Evolutionary conservation across 2,797 vertebrate genomes (phyloP).

Genomic region (Alca torda): DNA sequence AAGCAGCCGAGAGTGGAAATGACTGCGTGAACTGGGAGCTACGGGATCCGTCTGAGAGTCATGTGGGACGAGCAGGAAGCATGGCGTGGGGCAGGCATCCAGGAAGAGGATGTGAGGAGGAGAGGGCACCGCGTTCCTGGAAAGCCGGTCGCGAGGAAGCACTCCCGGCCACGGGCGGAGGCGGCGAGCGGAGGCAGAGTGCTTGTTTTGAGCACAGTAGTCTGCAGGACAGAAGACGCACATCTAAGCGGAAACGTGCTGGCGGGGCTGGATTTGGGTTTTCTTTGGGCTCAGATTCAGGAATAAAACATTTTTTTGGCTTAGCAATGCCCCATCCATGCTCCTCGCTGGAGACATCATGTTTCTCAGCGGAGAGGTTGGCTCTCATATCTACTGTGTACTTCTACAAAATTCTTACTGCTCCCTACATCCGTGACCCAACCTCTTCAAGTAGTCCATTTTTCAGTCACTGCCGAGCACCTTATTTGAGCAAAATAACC

Average conservation of each 20-base stretch:
- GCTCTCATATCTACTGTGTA: background rate
- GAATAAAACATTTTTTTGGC: background rate
- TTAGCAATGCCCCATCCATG: background rate
- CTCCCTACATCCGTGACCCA: conserved; percentile 27
- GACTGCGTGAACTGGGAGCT: background rate
- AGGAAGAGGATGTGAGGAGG: background rate
- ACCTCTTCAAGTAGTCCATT: conserved; percentile 4
- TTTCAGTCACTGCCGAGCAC: conserved; percentile 45
- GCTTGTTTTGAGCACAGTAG: accelerated
- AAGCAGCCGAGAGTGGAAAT: background rate
- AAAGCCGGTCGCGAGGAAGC: background rate
- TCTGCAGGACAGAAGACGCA: background rate
- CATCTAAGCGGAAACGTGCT: background rate
- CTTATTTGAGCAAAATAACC: conserved; percentile 80
- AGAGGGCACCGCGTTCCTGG: conserved; percentile 14
- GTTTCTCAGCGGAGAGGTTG: background rate
- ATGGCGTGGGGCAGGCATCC: background rate
- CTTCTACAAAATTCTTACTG: conserved; percentile 28
- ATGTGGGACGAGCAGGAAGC: conserved; percentile 21
- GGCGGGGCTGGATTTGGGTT: background rate
- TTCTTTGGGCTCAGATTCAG: background rate
- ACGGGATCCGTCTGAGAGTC: background rate
- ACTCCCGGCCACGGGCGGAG: background rate
- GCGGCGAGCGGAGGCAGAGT: accelerated
- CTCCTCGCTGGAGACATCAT: background rate